Percentiles rank a stretch among this genome's conserved stretches.
phyloP scores from a whole-genome alignment of 2,888 invertebrate genomes.

The Euproctis similis region DNA sequence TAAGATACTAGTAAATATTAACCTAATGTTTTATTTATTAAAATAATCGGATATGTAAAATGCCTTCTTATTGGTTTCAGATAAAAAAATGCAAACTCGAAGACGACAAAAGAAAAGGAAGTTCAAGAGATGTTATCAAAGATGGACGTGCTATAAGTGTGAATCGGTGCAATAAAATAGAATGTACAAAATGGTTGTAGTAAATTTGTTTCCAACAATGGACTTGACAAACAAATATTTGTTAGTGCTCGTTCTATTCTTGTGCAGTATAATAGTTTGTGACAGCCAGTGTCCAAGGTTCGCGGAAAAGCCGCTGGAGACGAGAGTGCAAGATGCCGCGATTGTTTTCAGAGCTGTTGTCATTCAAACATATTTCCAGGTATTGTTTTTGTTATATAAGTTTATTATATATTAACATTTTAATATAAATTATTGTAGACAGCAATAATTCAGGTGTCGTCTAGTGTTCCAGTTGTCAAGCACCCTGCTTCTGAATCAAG shows the following conservation, averaged over 20 bases:
- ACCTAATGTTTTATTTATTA: too few relatives aligned
- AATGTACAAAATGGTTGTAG: conserved; percentile 45
- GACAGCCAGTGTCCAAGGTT: conserved; percentile 70
- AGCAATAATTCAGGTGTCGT: too few relatives aligned
- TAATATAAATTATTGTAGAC: too few relatives aligned
- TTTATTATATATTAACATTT: too few relatives aligned
- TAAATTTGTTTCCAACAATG: conserved; percentile 33
- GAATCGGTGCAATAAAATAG: conserved; percentile 28
- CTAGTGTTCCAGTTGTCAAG: too few relatives aligned
- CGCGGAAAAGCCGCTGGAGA: conserved; percentile 70
- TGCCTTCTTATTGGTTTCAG: conserved; percentile 47
- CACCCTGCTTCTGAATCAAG: too few relatives aligned
- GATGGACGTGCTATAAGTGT: conserved; percentile 52
- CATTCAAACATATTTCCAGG: conserved; percentile 62
- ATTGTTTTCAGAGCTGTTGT: conserved; percentile 74
- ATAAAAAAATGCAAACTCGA: conserved; percentile 58
- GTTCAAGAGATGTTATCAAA: conserved; percentile 44
- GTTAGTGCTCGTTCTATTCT: conserved; percentile 51
- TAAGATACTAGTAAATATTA: too few relatives aligned
- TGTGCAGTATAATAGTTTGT: conserved; percentile 68
- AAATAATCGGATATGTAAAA: too few relatives aligned
- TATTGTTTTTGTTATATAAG: conserved; percentile 33
- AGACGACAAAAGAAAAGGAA: conserved; percentile 60
- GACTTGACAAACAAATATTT: conserved; percentile 49
- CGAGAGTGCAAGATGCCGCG: conserved; percentile 68